Evolutionary conservation across 2,113 vertebrate species (phyloP).

Genomic region (Protomyctophum bolini): DNA sequence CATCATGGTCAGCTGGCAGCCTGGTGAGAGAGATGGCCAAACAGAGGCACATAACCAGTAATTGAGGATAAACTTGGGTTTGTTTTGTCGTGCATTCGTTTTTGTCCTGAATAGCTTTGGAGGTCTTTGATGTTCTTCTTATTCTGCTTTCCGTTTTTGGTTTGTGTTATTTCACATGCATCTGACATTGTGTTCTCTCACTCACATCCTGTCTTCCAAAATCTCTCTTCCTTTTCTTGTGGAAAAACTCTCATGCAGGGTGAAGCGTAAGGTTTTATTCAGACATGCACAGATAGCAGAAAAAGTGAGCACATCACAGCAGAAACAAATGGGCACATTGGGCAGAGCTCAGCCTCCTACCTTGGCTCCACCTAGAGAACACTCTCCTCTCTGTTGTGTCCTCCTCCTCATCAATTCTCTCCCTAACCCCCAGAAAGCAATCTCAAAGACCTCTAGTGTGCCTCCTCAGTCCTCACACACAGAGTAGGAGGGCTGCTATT

Average conservation of each 20-base stretch:
- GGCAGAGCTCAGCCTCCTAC: no score
- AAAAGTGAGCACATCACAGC: no score
- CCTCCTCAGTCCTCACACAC: no score
- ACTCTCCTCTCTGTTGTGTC: no score
- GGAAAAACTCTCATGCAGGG: neutral
- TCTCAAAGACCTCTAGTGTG: no score
- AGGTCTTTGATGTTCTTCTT: neutral
- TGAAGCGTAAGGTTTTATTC: no score
- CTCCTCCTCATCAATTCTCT: no score
- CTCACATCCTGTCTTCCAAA: neutral
- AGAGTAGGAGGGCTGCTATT: no score
- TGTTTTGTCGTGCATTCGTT: neutral
- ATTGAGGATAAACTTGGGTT: conserved; percentile 26
- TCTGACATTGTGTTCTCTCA: neutral
- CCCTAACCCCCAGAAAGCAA: no score
- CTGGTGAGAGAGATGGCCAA: conserved; percentile 17
- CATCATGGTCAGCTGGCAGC: conserved; percentile 48
- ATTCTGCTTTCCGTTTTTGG: neutral
- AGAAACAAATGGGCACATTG: no score
- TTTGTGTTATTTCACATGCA: neutral
- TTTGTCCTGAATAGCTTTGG: conserved; percentile 1
- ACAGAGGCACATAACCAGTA: conserved; percentile 18
- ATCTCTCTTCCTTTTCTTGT: neutral
- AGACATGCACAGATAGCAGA: no score
- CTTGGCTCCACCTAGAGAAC: no score